Conservation (phyloP, 2,113 vertebrate species). For the Ciconia maguari region DNA sequence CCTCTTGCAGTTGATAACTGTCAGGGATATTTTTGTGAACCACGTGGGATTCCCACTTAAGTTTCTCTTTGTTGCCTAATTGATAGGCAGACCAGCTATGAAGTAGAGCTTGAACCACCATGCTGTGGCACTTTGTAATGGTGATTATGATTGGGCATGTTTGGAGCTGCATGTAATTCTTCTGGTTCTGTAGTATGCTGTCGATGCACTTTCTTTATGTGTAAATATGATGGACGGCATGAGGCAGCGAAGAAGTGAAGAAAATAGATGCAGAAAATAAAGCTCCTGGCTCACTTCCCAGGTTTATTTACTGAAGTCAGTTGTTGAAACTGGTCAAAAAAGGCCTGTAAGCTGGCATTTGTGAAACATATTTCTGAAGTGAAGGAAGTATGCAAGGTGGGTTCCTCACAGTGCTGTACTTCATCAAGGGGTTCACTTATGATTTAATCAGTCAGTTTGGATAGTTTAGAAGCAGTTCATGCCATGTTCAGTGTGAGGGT, state of each 20-base stretch:
- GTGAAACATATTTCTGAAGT: background rate
- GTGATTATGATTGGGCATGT: accelerated
- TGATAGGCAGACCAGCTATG: background rate
- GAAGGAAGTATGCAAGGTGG: background rate
- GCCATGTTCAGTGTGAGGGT: background rate
- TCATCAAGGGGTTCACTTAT: background rate
- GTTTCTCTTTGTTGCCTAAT: background rate
- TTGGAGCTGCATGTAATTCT: background rate
- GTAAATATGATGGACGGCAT: background rate
- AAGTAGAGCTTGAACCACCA: too few species aligned
- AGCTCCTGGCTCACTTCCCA: background rate
- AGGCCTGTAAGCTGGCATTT: background rate
- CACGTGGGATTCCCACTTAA: background rate
- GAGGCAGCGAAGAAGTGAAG: background rate
- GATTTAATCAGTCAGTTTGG: background rate
- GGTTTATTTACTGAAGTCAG: background rate
- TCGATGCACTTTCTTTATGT: accelerated
- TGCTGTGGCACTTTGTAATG: background rate
- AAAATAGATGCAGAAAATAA: background rate
- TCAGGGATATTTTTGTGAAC: background rate
- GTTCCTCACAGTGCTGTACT: background rate
- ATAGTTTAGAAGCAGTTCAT: background rate
- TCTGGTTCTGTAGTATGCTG: accelerated
- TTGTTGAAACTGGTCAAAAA: background rate
- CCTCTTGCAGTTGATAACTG: accelerated